Evolutionary conservation across 2,888 invertebrate species (phyloP), one percentile per base, ranked within the genome.

Genomic region (Agrenia bidenticulata): DNA sequence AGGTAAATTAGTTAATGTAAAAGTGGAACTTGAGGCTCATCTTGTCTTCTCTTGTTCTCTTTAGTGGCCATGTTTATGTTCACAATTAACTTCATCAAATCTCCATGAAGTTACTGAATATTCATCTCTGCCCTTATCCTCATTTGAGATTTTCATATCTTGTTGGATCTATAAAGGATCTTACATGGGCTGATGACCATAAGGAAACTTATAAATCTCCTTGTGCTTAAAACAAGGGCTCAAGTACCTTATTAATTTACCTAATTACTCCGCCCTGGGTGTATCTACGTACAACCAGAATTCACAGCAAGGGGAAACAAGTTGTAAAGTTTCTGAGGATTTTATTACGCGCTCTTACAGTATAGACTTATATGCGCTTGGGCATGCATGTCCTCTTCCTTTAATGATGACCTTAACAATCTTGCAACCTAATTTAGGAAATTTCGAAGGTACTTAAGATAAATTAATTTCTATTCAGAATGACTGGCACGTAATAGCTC

Each of bases 201-300:
- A 32, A 32, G 5, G 32, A 11, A 32, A 32, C 32, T 4, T 7
- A 32, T 32, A 32, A 32, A 32, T n/a, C 32, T 32, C 32, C 32
- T 32, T 32, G 11, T 11, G 32, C 5, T 7, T 32, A 11, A 11
- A 32, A 32, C 4, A 11, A 11, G 11, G 32, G 11, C 61, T 58
- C 60, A 68, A 69, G 66, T 64, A 66, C 68, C 66, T 68, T 71
- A 71, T 71, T 71, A 71, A 71, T 71, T 71, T 71, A 71, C 64
- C 66, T 71, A 71, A 71, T 71, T 71, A 69, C 68, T 63, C 65
- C 39, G 63, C 57, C 66, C 37, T 58, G 41, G 57, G 61, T 61
- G 60, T 60, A 60, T 55, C 60, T 60, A 39, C n/a, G n/a, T n/a
- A 39, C 1, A 9, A 53, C 9, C 24, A 24, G 11, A 21, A 23